These are phyloP conservation scores for Porites evermanni DNA, from an alignment of 92 coral and sea anemone species.

Conservation along the genomic window DNA sequence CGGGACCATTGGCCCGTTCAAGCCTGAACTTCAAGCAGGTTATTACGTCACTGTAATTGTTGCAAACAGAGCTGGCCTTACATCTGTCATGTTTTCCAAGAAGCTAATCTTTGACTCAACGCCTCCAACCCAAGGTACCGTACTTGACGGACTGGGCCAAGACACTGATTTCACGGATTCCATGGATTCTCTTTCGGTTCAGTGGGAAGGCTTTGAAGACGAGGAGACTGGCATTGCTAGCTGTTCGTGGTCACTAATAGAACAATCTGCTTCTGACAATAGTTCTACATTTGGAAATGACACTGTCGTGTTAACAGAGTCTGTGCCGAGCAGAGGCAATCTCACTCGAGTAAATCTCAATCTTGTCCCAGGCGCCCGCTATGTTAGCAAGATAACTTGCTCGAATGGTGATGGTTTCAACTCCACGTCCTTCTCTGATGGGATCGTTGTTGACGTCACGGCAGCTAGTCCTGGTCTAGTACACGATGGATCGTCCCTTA, in stretches of 20 bases:
- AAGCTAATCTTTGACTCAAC: conserved; percentile 74
- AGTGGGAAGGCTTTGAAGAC: conserved; percentile 85
- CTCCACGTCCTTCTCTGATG: conserved; percentile 76
- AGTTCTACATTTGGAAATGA: conserved; percentile 69
- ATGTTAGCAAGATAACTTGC: conserved; percentile 80
- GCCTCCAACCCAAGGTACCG: conserved; percentile 87
- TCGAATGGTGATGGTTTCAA: conserved; percentile 85
- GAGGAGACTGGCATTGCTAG: conserved; percentile 72
- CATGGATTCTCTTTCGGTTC: conserved; percentile 58
- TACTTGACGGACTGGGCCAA: conserved; percentile 71
- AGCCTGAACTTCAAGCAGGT: conserved; percentile 59
- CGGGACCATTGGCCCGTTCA: conserved; percentile 67
- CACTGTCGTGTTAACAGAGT: conserved; percentile 52
- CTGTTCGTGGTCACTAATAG: conserved; percentile 79
- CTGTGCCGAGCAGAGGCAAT: conserved; percentile 63
- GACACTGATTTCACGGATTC: conserved; percentile 77
- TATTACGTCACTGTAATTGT: conserved; percentile 80
- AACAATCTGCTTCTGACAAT: conserved; percentile 68
- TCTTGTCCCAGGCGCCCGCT: conserved; percentile 79
- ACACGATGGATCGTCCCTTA: conserved; percentile 64
- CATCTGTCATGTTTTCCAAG: conserved; percentile 74
- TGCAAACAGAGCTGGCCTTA: conserved; percentile 80
- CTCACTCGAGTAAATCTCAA: conserved; percentile 66
- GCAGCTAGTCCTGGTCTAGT: conserved; percentile 75
- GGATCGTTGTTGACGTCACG: conserved; percentile 82